Base-by-base conservation (phyloP, 2,888 invertebrate species). In the Papilio demoleus region DNA sequence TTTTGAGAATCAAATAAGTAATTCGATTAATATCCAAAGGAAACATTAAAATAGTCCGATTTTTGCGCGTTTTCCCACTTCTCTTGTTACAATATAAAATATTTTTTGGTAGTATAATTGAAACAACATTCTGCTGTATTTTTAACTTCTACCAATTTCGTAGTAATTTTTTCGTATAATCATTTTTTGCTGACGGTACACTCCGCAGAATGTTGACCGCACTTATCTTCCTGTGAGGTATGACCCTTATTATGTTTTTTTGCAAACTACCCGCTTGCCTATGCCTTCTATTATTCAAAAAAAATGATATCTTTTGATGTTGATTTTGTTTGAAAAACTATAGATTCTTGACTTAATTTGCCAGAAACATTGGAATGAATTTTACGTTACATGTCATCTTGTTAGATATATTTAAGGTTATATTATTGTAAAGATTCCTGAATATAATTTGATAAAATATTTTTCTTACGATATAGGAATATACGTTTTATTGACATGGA, bases 231-330 rank as follows among this genome's bases (percentile, higher is more conserved):
- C 79, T 75, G 81, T 80, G 81, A 84, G 84, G 84, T 83, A 84
- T 81, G 81, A 80, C 79, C 76, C 78, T 81, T 87, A 86, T 86
- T 84, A 87, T 83, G 83, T 81, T 84, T 86, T 86, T 84, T 83
- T 85, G 80, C 78, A 73, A 72, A 79, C 78, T 75, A 77, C 72
- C 76, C 75, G 72, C 73, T 72, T 73, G 67, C 76, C 65, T 76
- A 78, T n/a, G n/a, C n/a, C 79, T 73, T 75, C 71, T 74, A 77
- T 76, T 78, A 77, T 76, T 77, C 74, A 76, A 74, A 75, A 75
- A 71, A 73, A 19, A 31, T 42, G 50, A 34, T 68, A 68, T 68
- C 60, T 53, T 27, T 34, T 22, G 34, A 68, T 60, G 60, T 58
- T 47, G 64, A 68, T 70, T 67, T 58, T 45, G 45, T 68, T 63